A percentile compares a stretch with the other conserved stretches of the same genome.
phyloP scores from a whole-genome alignment of 1,140 invertebrate species.

The Lasioglossum baleicum region DNA sequence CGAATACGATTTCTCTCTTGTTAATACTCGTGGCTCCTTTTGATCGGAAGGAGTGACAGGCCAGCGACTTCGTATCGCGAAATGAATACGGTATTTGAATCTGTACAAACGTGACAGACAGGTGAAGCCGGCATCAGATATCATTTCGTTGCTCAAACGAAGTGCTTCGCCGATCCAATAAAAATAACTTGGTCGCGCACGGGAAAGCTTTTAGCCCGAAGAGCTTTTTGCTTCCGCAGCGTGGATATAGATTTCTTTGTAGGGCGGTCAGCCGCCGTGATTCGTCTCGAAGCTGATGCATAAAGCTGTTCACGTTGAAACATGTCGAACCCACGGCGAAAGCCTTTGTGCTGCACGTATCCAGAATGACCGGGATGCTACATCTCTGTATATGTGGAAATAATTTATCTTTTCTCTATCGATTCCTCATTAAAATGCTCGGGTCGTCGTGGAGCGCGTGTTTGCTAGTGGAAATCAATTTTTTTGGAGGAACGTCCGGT shows the following conservation, averaged over 20 bases:
- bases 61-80: neutral
- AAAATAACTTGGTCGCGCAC: conserved; percentile 56
- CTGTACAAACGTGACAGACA: conserved; percentile 31
- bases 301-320: conserved; percentile 50
- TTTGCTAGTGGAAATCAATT: too few species aligned
- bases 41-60: neutral
- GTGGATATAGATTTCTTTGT: conserved; percentile 59
- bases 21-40: too few species aligned
- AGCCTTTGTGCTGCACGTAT: conserved; percentile 29
- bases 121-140: conserved; percentile 37
- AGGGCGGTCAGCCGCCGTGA: conserved; percentile 50
- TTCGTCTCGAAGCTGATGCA: conserved; percentile 46
- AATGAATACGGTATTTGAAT: conserved; percentile 34
- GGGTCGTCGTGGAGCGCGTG: too few species aligned
- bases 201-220: conserved; percentile 57
- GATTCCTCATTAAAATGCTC: conserved; percentile 23
- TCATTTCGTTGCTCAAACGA: conserved; percentile 45
- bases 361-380: neutral
- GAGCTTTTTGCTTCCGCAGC: conserved; percentile 56
- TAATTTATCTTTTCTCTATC: conserved; percentile 13
- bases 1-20: too few species aligned
- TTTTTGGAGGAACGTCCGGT: too few species aligned
- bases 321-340: neutral
- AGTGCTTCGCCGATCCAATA: conserved; percentile 47
- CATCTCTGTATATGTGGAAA: neutral